A percentile compares a stretch with the other conserved stretches of the same genome.
Evolutionary conservation across 1,140 invertebrate genomes (phyloP).

Genomic region (Amphibalanus amphitrite): DNA sequence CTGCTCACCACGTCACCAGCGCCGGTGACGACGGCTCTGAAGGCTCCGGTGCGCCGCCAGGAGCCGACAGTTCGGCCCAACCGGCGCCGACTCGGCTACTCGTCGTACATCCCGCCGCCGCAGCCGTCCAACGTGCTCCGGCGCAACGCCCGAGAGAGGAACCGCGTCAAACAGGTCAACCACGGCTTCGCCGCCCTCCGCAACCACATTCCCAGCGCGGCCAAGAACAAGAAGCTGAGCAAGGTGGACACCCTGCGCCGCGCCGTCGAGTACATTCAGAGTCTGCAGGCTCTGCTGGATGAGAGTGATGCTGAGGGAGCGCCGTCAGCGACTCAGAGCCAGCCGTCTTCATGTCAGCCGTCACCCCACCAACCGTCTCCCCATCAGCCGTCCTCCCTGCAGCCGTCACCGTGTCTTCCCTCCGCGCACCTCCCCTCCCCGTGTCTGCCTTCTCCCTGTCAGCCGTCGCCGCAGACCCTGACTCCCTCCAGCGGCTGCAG

Average conservation of each 20-base stretch:
- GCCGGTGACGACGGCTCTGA: conserved; percentile 12
- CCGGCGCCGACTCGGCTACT: conserved; percentile 6
- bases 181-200: conserved; percentile 68
- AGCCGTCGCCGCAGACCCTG: conserved; percentile 13
- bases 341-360: too few species aligned
- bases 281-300: conserved; percentile 37
- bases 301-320: too few species aligned
- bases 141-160: conserved; percentile 78
- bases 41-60: conserved; percentile 15
- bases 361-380: too few species aligned
- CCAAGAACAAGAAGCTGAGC: conserved; percentile 42
- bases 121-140: conserved; percentile 52
- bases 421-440: too few species aligned
- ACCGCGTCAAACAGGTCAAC: conserved; percentile 87
- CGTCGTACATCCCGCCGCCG: conserved; percentile 17
- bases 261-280: conserved; percentile 82
- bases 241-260: too few species aligned
- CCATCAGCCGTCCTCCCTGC: too few species aligned
- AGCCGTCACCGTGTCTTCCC: too few species aligned
- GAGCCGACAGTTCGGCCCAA: conserved; percentile 15
- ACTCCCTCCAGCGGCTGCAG: conserved; percentile 12
- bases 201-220: conserved; percentile 52
- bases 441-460: background rate
- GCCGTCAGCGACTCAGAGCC: too few species aligned
- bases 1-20: conserved; percentile 12